Percentiles rank a stretch among this genome's conserved stretches.
These are phyloP conservation scores for Chirona hameri DNA, from an alignment of 2,888 invertebrate genomes.

Conservation along the genomic window DNA sequence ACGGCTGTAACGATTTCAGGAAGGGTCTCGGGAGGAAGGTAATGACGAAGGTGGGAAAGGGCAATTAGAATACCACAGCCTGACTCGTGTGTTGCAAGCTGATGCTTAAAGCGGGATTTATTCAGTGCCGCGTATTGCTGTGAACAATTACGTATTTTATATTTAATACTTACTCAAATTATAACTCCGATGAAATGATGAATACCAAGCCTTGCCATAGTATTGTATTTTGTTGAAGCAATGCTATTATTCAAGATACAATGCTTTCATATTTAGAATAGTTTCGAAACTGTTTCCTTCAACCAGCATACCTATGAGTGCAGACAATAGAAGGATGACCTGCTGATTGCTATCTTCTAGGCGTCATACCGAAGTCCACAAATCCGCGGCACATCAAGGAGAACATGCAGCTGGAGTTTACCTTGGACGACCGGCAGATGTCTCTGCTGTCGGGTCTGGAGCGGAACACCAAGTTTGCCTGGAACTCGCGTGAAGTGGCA, in stretches of 20 bases:
- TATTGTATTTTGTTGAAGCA: not conserved
- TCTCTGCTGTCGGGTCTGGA: slow-evolving; percentile 50
- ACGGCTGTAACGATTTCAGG: too few relatives aligned
- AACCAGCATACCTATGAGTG: too few relatives aligned
- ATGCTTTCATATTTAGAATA: not conserved
- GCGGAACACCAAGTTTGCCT: slow-evolving; percentile 54
- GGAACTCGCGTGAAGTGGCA: slow-evolving; percentile 56
- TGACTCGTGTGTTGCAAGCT: too few relatives aligned
- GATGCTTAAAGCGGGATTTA: too few relatives aligned
- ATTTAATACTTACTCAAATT: too few relatives aligned
- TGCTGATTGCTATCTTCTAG: slow-evolving; percentile 41
- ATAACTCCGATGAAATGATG: not conserved
- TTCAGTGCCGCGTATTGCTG: too few relatives aligned
- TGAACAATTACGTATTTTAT: too few relatives aligned
- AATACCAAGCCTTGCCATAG: not conserved
- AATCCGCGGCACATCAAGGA: slow-evolving; percentile 56
- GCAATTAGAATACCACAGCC: too few relatives aligned
- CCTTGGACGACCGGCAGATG: slow-evolving; percentile 56
- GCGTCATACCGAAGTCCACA: slow-evolving; percentile 63
- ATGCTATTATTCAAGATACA: not conserved
- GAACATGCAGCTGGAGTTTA: slow-evolving; percentile 60
- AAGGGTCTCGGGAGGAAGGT: too few relatives aligned
- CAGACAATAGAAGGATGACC: too few relatives aligned
- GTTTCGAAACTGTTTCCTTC: too few relatives aligned
- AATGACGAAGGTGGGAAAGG: too few relatives aligned